Evolutionary conservation across 2,113 vertebrate species (phyloP), one percentile per base, ranked within the genome.

Genomic region (Hirundichthys speculiger): DNA sequence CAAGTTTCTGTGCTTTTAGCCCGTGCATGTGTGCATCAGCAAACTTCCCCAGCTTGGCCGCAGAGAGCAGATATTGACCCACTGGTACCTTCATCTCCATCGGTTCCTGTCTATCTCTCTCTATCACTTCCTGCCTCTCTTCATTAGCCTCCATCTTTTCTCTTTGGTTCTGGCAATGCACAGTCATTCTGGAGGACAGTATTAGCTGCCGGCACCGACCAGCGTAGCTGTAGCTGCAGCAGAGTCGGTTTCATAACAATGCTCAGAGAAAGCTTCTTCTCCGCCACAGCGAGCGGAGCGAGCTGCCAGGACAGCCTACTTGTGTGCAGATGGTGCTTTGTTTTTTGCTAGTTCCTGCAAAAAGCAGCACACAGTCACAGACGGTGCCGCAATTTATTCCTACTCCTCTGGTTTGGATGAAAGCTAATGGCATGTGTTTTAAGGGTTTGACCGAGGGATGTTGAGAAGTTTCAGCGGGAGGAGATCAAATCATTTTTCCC

Each of bases 321-420:
- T 34, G 86, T 42, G 79, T 87, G 82, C 85, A 90, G 86, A 89
- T 85, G 88, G 88, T 62, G 88, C 85, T 85, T 89, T 88, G 85
- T 86, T 64, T 85, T 73, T 34, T 75, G 77, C 56, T 65, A 73
- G 75, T 86, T 86, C 54, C 84, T 84, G 69, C 71, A 75, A 75
- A n/a, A 80, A 83, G 46, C 74, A 66, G 75, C 70, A 73, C 75
- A 1, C 64, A 75, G 60, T 61, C 82, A 82, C 73, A 73, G 64
- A 69, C 42, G 53, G 50, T 63, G 39, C 71, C 52, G 19, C 70
- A 60, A 81, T 80, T 84, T 64, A 78, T 80, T 70, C 55, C 75
- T 71, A 80, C 69, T 86, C 77, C 69, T 83, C 73, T 43, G 82
- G 80, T 77, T 84, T 80, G 64, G 73, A 58, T 80, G 53, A 77